Percentiles rank a stretch among this genome's conserved stretches.
These are phyloP conservation scores for Perizoma flavofasciatum DNA, from an alignment of 2,888 invertebrate species.

Conservation along the genomic window DNA sequence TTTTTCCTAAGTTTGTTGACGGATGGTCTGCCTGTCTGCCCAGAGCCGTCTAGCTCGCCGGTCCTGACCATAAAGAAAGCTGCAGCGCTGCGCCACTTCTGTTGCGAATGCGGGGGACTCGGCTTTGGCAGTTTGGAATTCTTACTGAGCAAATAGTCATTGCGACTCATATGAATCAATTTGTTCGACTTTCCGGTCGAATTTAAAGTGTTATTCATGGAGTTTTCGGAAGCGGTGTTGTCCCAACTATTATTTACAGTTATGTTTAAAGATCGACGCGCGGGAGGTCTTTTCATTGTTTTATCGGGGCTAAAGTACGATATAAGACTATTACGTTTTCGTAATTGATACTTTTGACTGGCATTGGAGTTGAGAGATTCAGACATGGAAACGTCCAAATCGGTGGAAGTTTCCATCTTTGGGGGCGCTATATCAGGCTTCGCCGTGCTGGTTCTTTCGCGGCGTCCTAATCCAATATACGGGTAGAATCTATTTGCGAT, in stretches of 20 bases:
- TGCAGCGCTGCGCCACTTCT: conserved; percentile 83
- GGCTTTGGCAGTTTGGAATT: conserved; percentile 50
- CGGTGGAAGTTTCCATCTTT: conserved; percentile 50
- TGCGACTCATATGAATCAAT: conserved; percentile 51
- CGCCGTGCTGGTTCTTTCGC: conserved; percentile 64
- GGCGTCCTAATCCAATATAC: conserved; percentile 78
- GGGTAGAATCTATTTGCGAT: conserved; percentile 78
- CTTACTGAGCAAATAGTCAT: conserved; percentile 56
- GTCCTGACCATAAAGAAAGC: conserved; percentile 81
- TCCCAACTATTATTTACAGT: conserved; percentile 62
- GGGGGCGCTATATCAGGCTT: conserved; percentile 57
- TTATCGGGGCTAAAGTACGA: conserved; percentile 64
- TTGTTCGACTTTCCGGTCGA: conserved; percentile 56
- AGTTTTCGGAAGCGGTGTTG: conserved; percentile 60
- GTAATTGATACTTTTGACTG: conserved; percentile 63
- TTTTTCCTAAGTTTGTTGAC: conserved; percentile 89
- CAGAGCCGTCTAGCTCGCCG: conserved; percentile 69
- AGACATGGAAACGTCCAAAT: conserved; percentile 63
- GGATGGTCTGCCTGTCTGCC: conserved; percentile 86
- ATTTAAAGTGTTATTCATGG: conserved; percentile 59
- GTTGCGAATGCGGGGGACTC: conserved; percentile 58
- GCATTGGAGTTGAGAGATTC: conserved; percentile 61
- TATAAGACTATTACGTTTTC: conserved; percentile 66
- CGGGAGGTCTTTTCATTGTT: conserved; percentile 59
- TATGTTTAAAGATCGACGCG: conserved; percentile 68